phyloP scores from a whole-genome alignment of 1,140 invertebrate genomes.

The Macrobrachium rosenbergii region DNA sequence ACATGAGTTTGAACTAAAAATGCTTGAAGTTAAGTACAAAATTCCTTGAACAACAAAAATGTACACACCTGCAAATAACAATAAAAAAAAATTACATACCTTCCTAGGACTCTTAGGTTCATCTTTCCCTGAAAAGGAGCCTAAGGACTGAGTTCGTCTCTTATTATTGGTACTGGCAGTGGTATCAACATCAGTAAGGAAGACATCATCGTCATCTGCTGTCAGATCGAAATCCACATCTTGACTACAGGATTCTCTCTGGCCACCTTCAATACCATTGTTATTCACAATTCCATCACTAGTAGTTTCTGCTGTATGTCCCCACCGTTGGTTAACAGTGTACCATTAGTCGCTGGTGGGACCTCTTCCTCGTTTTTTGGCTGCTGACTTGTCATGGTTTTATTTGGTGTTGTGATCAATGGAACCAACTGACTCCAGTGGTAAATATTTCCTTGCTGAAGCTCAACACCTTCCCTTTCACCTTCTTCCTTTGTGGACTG shows the following conservation, averaged over 20 bases:
- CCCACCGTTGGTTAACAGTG: constrained; percentile 37
- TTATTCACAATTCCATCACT: constrained; percentile 24
- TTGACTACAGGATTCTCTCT: constrained; percentile 52
- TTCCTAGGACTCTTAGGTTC: constrained; percentile 79
- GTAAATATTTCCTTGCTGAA: constrained; percentile 55
- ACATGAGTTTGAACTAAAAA: too few species aligned
- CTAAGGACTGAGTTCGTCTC: constrained; percentile 87
- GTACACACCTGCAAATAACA: not conserved
- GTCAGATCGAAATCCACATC: constrained; percentile 67
- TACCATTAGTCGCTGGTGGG: constrained; percentile 45
- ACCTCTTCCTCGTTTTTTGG: constrained; percentile 44
- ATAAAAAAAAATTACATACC: constrained; percentile 70
- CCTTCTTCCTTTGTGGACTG: constrained; percentile 26
- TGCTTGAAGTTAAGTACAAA: too few species aligned
- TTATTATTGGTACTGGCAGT: constrained; percentile 73
- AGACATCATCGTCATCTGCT: constrained; percentile 88
- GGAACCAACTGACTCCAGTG: constrained; percentile 66
- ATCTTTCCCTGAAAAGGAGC: constrained; percentile 72
- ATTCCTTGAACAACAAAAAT: not conserved
- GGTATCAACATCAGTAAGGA: constrained; percentile 77
- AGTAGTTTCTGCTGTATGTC: not conserved
- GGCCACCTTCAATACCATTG: constrained; percentile 3
- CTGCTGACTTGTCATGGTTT: constrained; percentile 26
- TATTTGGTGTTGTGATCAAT: constrained; percentile 61
- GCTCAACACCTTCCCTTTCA: constrained; percentile 16